Base-by-base conservation (phyloP, 1,140 invertebrate genomes). In the Drosophila willistoni region DNA sequence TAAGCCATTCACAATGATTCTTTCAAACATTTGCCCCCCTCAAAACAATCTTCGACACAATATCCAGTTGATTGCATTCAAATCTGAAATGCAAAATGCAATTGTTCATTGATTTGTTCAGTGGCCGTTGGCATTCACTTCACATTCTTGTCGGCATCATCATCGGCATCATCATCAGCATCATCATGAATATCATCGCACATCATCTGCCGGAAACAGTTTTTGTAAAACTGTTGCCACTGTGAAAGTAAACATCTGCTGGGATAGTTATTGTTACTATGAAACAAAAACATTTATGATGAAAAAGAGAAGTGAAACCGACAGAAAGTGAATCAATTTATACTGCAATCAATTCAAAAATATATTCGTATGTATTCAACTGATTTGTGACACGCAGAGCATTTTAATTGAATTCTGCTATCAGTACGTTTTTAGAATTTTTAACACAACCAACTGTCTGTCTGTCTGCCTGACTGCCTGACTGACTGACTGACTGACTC, bases 351-450 rank as follows among this genome's bases (percentile, higher is more conserved):
- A 86, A 77, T 83, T 65, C 63, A 62, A 69, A 77, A 70, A 63
- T 39, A 39, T 39, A 39, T 29, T 29, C 6, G 29, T 6, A 29
- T 29, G 29, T 29, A 54, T 56, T 71, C 65, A 74, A 83, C 79
- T 83, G 83, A 86, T 86, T 87, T 77, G 64, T 70, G 80, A 83
- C 83, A 86, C 76, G 83, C 67, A 67, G 47, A 17, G 76, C 77
- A 86, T 83, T 89, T 83, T 80, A 86, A 86, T 86, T 89, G 79
- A 89, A 78, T 83, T 86, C 68, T 64, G 72, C 66, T 79, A 83
- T 86, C 66, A 70, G 54, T 66, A 72, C 67, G 72, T 72, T 69
- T 57, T 61, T 71, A 79, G 72, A 83, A 86, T 86, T 79, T 64
- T 66, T 70, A 67, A 79, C 57, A 65, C 56, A 62, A 71, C 69